These are phyloP conservation scores for Lepidothrix coronata DNA, from an alignment of 2,113 vertebrate species.

Conservation along the genomic window DNA sequence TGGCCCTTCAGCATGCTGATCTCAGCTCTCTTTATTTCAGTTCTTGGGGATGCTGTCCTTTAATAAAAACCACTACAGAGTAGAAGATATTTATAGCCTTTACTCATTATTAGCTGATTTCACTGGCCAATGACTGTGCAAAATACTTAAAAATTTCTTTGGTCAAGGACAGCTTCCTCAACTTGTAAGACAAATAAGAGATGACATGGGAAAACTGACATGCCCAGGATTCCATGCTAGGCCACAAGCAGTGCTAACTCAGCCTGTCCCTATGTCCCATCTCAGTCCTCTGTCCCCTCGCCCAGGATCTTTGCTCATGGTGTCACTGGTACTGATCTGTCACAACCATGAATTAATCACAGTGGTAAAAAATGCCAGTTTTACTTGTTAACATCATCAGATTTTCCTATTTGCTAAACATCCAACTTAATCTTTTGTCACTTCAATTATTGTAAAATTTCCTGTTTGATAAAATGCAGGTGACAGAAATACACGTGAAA, in stretches of 20 bases:
- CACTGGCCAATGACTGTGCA: neutral
- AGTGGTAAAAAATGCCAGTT: neutral
- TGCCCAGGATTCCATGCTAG: neutral
- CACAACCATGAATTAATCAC: neutral
- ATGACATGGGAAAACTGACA: neutral
- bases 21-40: neutral
- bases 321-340: neutral
- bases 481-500: neutral
- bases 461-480: neutral
- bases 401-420: neutral
- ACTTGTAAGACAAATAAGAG: neutral
- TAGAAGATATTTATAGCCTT: neutral
- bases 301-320: neutral
- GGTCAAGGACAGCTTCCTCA: neutral
- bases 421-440: neutral
- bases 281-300: neutral
- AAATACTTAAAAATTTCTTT: neutral
- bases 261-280: neutral
- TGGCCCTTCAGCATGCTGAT: neutral
- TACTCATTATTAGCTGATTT: neutral
- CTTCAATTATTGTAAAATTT: neutral
- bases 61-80: neutral
- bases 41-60: neutral
- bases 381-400: neutral
- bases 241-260: neutral